These are phyloP conservation scores for Clarias fuscus DNA, from an alignment of 2,797 vertebrate genomes.

Conservation along the genomic window DNA sequence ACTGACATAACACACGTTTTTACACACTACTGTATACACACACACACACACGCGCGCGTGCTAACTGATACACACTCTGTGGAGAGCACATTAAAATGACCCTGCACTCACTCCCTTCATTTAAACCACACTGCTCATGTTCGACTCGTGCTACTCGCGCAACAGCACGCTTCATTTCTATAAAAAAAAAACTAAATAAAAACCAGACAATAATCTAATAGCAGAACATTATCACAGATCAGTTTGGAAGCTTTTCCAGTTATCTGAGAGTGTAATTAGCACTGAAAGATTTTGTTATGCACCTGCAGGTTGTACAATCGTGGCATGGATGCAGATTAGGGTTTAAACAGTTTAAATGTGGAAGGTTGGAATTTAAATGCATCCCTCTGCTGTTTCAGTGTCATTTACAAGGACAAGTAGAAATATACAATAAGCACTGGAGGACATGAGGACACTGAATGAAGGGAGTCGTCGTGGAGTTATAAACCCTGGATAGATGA, in stretches of 20 bases:
- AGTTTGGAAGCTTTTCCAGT: background rate
- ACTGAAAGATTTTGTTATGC: background rate
- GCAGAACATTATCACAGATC: background rate
- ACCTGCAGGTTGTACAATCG: background rate
- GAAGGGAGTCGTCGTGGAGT: background rate
- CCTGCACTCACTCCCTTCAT: background rate
- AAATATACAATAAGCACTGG: background rate
- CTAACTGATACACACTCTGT: background rate
- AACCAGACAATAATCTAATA: background rate
- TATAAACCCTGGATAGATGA: no score
- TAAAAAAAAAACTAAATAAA: no score
- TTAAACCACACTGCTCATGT: background rate
- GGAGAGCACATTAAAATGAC: background rate
- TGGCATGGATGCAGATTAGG: background rate
- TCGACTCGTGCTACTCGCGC: background rate
- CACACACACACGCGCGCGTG: background rate
- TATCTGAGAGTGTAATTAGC: background rate
- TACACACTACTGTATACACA: background rate
- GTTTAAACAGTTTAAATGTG: background rate
- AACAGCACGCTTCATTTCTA: background rate
- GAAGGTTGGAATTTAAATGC: background rate
- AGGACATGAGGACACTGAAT: background rate
- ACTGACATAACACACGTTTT: conserved; percentile 74
- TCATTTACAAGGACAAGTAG: background rate
- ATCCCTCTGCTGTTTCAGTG: background rate